Evolutionary conservation across 2,888 invertebrate species (phyloP), one percentile per base, ranked within the genome.

Genomic region (Lobophora halterata): DNA sequence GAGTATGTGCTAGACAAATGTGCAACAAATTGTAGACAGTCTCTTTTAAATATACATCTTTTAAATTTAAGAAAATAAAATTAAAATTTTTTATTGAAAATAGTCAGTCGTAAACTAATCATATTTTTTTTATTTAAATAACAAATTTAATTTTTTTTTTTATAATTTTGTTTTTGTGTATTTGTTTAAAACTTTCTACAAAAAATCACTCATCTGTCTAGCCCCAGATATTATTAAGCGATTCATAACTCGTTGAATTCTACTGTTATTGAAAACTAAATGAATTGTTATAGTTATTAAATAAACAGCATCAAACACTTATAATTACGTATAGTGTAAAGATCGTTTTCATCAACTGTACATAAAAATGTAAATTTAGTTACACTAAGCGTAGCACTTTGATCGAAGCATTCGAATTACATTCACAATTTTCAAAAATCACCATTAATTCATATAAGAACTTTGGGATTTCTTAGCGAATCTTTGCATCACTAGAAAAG

Each of bases 381-480:
- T 57, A 55, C 32, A 17, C 46, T 57, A 55, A 54, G 49, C 57
- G 16, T 32, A 31, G 13, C 68, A 65, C 59, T 55, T 54, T 48
- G 46, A 62, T 71, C 64, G 66, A 61, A 48, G 43, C 41, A 43
- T 57, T 68, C 55, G 61, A 52, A 49, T 62, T 53, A 52, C 49
- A 55, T 49, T 52, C 37, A 53, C 31, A 47, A 61, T 56, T 59
- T 34, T 48, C 38, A 52, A 59, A 46, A 59, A 74, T 74, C 74
- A 47, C 67, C 67, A 62, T 58, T 44, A 73, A 71, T 73, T 75
- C 75, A 17, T 33, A 49, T 61, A 23, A 63, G 72, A 76, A 76
- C 61, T 71, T 61, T 62, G 67, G 68, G 72, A 76, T 75, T 56
- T 56, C 9, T 28, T 50, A 55, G 56, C 40, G 49, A 61, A 59